Evolutionary conservation across 2,888 invertebrate species (phyloP), one percentile per base, ranked within the genome.

Genomic region (Cephus rjabovi): DNA sequence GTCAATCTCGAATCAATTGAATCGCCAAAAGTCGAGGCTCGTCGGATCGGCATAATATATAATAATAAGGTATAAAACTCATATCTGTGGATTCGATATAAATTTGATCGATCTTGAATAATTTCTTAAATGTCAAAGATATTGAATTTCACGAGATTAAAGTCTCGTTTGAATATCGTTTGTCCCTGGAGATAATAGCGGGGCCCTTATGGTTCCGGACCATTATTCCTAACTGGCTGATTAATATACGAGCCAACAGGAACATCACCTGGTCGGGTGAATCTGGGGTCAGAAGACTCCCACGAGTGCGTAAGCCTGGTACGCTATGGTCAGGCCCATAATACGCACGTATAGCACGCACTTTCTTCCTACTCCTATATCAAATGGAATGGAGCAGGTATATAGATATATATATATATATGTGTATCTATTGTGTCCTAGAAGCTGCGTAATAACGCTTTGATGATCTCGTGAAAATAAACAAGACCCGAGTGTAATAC

Each of bases 201-300:
- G 40, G 56, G 23, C 9, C 23, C 56, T 56, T 56, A 23, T 23
- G 56, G 56, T 56, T 56, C 56, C 56, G 56, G 23, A 15, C 15
- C 56, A 23, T 56, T 56, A 56, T 56, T 56, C 23, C 23, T 23
- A 23, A 56, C 23, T 87, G 85, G 85, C 75, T 87, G 87, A 87
- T 87, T 86, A 87, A 86, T 83, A 83, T 81, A 40, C 81, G 80
- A 84, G 80, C 85, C 81, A 84, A 85, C 86, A 86, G 86, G 82
- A 87, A 87, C 83, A 86, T 87, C 87, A 86, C 82, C 87, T 89
- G 87, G 89, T 88, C 86, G 89, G 85, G 88, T 86, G 87, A 87
- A 89, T 88, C 87, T 87, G 84, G 31, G 71, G 87, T 87, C 84
- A 84, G 81, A 56, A 56, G 56, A 87, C 84, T 85, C 86, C 86